A percentile compares a stretch with the other conserved stretches of the same genome.
phyloP scores from a whole-genome alignment of 2,113 vertebrate species.

The Dromiciops gliroides region DNA sequence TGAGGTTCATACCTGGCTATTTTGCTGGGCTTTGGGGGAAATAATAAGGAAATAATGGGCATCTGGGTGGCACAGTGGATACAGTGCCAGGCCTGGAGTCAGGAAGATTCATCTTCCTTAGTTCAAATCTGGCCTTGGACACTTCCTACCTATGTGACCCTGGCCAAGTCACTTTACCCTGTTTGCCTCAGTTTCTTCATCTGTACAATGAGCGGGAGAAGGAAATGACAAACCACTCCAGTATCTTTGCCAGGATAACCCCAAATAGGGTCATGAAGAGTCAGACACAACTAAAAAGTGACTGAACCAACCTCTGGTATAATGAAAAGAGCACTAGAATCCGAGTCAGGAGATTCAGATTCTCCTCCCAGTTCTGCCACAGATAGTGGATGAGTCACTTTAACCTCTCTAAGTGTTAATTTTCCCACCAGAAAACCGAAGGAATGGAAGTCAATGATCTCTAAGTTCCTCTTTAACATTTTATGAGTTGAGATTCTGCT shows the following conservation, averaged over 20 bases:
- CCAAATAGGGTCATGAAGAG: background rate
- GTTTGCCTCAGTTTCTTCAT: background rate
- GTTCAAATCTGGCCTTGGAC: background rate
- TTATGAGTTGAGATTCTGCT: background rate
- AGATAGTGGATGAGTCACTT: background rate
- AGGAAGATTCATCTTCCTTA: background rate
- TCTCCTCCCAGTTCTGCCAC: background rate
- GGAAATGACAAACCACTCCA: background rate
- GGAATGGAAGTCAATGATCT: background rate
- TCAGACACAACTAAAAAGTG: background rate
- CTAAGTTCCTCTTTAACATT: background rate
- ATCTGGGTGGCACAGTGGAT: background rate
- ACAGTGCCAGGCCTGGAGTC: background rate
- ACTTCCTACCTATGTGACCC: background rate
- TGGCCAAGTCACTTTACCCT: background rate
- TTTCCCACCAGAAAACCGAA: background rate
- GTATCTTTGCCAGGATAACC: background rate
- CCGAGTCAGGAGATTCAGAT: background rate
- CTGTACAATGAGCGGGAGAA: background rate
- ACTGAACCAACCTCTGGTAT: background rate
- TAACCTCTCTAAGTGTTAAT: background rate
- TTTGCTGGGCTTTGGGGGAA: background rate
- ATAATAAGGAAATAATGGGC: background rate
- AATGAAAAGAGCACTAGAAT: background rate
- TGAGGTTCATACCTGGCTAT: background rate